Evolutionary conservation across 2,797 vertebrate genomes (phyloP).

Genomic region (Hyperoplus lanceolatus): DNA sequence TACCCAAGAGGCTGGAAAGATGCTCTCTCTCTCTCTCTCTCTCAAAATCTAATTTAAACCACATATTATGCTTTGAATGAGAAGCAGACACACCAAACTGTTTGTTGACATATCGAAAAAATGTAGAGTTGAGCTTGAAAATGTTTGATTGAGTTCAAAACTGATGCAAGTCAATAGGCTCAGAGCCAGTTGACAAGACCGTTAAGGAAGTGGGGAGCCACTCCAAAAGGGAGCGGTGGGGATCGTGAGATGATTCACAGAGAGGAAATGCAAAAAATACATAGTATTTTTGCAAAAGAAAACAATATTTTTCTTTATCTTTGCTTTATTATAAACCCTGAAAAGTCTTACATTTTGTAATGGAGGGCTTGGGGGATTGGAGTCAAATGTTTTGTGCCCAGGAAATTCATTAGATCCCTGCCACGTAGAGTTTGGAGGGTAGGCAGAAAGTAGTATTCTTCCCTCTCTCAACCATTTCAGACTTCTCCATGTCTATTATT

Average conservation of each 20-base stretch:
- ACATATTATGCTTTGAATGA: neutral
- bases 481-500: neutral
- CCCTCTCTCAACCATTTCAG: neutral
- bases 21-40: neutral
- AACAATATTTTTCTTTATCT: neutral
- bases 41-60: conserved; percentile 19
- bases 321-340: neutral
- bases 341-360: no score
- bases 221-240: neutral
- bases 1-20: conserved; percentile 10
- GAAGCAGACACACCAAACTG: neutral
- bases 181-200: no score
- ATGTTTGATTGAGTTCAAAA: no score
- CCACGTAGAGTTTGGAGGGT: no score
- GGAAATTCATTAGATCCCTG: no score
- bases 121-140: no score
- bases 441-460: neutral
- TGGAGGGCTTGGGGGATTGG: no score
- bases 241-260: neutral
- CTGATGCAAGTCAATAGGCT: no score
- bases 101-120: no score
- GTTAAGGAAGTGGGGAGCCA: neutral
- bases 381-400: no score
- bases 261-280: neutral
- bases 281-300: neutral